A percentile compares a stretch with the other conserved stretches of the same genome.
phyloP scores from a whole-genome alignment of 2,113 vertebrate species.

The Dascyllus trimaculatus region DNA sequence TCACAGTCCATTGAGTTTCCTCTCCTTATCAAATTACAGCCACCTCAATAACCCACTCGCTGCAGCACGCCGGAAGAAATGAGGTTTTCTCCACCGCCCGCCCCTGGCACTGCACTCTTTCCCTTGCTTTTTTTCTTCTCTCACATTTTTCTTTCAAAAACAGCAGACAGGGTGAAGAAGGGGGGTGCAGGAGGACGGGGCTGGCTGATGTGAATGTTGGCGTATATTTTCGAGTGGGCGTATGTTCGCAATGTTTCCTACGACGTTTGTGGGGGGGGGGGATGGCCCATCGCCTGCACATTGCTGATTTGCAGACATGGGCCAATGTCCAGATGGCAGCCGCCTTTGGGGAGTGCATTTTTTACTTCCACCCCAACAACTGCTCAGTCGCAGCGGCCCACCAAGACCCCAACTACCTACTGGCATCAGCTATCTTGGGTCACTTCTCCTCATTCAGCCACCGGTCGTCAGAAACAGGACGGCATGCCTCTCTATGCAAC shows the following conservation, averaged over 20 bases:
- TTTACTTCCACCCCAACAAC: constrained; percentile 70
- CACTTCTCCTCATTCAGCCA: constrained; percentile 2
- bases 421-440: constrained; percentile 25
- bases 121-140: constrained; percentile 55
- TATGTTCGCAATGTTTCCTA: constrained; percentile 24
- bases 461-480: neutral
- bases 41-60: constrained; percentile 85
- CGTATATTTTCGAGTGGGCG: constrained; percentile 41
- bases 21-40: constrained; percentile 87
- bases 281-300: constrained; percentile 43
- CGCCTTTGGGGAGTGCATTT: constrained; percentile 55
- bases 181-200: constrained; percentile 6
- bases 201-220: constrained; percentile 47
- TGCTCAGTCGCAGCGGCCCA: constrained; percentile 35
- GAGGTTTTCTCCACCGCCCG: constrained; percentile 81
- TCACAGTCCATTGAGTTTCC: constrained; percentile 86
- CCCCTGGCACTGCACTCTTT: constrained; percentile 74
- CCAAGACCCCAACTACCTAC: constrained; percentile 20
- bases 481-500: too few species aligned
- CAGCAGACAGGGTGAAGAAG: constrained; percentile 55
- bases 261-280: neutral
- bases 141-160: constrained; percentile 76
- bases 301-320: constrained; percentile 65
- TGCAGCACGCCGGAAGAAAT: constrained; percentile 81
- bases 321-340: constrained; percentile 72